These are phyloP conservation scores for Scaptomyza pallida DNA, from an alignment of 1,140 invertebrate genomes.

Conservation along the genomic window DNA sequence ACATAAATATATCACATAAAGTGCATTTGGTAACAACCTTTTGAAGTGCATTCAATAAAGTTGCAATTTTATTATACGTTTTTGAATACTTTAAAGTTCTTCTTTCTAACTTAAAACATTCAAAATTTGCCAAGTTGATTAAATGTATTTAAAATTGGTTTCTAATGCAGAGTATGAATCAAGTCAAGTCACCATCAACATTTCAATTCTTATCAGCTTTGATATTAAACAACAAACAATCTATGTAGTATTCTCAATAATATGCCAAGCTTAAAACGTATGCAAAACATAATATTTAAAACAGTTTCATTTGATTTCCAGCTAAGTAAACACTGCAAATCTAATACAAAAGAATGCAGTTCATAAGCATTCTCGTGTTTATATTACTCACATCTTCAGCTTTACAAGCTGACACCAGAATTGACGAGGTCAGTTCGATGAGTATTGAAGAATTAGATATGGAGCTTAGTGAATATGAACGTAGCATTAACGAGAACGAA, in stretches of 20 bases:
- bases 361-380: neutral
- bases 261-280: no score
- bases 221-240: neutral
- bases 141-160: no score
- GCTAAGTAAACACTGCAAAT: no score
- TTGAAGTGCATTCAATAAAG: constrained; percentile 22
- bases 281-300: no score
- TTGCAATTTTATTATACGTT: constrained; percentile 18
- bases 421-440: neutral
- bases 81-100: no score
- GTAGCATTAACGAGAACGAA: neutral
- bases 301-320: no score
- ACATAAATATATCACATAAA: constrained; percentile 5
- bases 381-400: neutral
- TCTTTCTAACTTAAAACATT: neutral
- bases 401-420: neutral
- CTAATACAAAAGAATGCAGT: neutral
- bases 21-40: constrained; percentile 1
- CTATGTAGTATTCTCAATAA: neutral
- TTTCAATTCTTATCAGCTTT: neutral
- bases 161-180: neutral
- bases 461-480: neutral
- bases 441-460: neutral
- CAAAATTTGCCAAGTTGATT: no score
- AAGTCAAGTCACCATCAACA: no score